A percentile compares a stretch with the other conserved stretches of the same genome.
These are phyloP conservation scores for Galaxias olidus DNA, from an alignment of 2,797 vertebrate genomes.

Conservation along the genomic window DNA sequence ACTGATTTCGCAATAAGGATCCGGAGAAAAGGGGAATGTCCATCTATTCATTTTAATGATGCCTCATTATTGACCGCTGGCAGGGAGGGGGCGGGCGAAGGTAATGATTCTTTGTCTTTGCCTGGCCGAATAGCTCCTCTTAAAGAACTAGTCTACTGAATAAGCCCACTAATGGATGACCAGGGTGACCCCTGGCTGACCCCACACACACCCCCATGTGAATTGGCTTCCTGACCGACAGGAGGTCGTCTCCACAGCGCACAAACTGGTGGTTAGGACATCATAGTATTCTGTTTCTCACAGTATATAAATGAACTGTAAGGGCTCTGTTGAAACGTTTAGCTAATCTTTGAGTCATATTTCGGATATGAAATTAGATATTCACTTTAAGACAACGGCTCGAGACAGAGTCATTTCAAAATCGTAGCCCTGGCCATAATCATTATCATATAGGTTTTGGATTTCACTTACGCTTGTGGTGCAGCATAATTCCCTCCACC, in stretches of 20 bases:
- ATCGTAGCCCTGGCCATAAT: not conserved
- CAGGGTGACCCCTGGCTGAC: slow-evolving; percentile 69
- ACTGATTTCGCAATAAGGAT: slow-evolving; percentile 82
- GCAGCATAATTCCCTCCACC: not conserved
- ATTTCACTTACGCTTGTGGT: not conserved
- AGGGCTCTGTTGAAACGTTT: no score
- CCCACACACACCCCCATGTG: slow-evolving; percentile 47
- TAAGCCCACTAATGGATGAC: slow-evolving; percentile 80
- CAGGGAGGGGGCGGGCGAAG: slow-evolving; percentile 75
- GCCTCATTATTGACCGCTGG: slow-evolving; percentile 81
- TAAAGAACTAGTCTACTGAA: slow-evolving; percentile 79
- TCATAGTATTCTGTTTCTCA: no score
- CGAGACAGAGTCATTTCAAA: no score
- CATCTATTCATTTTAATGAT: slow-evolving; percentile 86
- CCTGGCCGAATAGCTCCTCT: slow-evolving; percentile 75
- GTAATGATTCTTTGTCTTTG: slow-evolving; percentile 81
- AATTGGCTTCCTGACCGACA: slow-evolving; percentile 57
- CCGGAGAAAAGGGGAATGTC: slow-evolving; percentile 80
- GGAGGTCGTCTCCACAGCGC: slow-evolving; percentile 2
- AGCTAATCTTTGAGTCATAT: no score
- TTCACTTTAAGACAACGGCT: no score
- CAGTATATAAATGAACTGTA: no score
- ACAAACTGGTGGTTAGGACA: no score
- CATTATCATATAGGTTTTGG: not conserved
- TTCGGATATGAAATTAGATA: no score